Evolutionary conservation across 2,113 vertebrate species (phyloP).

Genomic region (Oxyruncus cristatus): DNA sequence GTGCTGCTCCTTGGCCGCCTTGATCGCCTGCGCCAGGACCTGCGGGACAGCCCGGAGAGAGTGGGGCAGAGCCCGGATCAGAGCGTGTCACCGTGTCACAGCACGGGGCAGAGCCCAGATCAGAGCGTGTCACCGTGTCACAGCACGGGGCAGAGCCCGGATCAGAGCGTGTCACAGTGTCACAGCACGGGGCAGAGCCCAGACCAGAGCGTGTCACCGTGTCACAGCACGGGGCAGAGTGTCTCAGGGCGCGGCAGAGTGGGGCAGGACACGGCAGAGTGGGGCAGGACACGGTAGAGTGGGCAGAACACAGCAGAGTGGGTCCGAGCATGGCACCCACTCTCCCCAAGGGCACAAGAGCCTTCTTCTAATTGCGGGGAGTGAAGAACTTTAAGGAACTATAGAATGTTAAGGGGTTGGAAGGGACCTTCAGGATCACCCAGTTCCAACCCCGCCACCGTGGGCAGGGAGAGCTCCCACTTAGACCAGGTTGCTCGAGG

Average conservation of each 20-base stretch:
- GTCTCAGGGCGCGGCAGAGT: not conserved
- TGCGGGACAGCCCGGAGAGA: slow-evolving; percentile 26
- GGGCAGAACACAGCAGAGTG: not conserved
- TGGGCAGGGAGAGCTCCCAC: not conserved
- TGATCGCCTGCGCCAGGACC: slow-evolving; percentile 96
- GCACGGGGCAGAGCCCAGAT: too few species aligned
- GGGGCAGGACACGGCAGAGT: fast-evolving
- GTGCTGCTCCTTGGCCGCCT: slow-evolving; percentile 96
- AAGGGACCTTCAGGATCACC: not conserved
- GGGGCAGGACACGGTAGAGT: fast-evolving
- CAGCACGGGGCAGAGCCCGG: too few species aligned
- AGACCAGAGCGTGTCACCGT: not conserved
- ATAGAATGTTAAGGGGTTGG: not conserved
- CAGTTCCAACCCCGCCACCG: not conserved
- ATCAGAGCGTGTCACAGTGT: not conserved
- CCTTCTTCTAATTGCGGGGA: not conserved
- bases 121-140: too few species aligned
- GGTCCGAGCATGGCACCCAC: too few species aligned
- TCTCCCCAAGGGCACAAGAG: too few species aligned
- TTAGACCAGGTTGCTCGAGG: not conserved
- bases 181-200: not conserved
- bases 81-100: not conserved
- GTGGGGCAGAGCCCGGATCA: not conserved
- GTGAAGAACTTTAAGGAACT: not conserved
- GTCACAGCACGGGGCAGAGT: too few species aligned